phyloP scores from a whole-genome alignment of 1,140 invertebrate species.

The Zeugodacus cucurbitae region DNA sequence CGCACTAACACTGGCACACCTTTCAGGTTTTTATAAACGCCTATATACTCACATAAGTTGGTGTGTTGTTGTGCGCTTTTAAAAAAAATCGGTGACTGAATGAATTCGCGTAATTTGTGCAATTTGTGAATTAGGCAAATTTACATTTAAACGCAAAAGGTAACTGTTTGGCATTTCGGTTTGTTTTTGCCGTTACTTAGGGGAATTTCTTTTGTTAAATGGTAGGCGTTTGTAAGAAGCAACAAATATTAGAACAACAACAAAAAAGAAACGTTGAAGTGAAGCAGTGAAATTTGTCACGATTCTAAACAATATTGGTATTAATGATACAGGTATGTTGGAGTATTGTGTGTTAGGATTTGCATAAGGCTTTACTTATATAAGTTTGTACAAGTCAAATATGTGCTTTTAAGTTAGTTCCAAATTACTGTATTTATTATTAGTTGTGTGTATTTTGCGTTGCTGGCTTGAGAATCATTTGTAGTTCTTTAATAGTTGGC shows the following conservation, averaged over 20 bases:
- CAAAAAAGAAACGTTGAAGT: neutral
- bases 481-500: too few species aligned
- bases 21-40: neutral
- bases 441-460: too few species aligned
- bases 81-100: neutral
- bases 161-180: slow-evolving; percentile 5
- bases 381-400: neutral
- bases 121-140: slow-evolving; percentile 37
- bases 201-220: neutral
- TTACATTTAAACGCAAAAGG: slow-evolving; percentile 29
- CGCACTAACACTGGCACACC: neutral
- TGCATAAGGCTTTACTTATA: neutral
- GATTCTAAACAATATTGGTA: neutral
- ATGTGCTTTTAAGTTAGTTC: too few species aligned
- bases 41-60: neutral
- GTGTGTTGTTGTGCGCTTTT: neutral
- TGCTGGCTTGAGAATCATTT: too few species aligned
- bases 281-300: neutral
- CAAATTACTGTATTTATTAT: too few species aligned
- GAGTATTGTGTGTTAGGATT: neutral
- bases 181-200: neutral
- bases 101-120: slow-evolving; percentile 30
- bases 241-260: neutral
- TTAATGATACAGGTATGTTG: neutral
- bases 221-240: slow-evolving; percentile 4